Percentiles rank a stretch among this genome's conserved stretches.
These are phyloP conservation scores for Ormyrus pomaceus DNA, from an alignment of 2,888 invertebrate species.

Conservation along the genomic window DNA sequence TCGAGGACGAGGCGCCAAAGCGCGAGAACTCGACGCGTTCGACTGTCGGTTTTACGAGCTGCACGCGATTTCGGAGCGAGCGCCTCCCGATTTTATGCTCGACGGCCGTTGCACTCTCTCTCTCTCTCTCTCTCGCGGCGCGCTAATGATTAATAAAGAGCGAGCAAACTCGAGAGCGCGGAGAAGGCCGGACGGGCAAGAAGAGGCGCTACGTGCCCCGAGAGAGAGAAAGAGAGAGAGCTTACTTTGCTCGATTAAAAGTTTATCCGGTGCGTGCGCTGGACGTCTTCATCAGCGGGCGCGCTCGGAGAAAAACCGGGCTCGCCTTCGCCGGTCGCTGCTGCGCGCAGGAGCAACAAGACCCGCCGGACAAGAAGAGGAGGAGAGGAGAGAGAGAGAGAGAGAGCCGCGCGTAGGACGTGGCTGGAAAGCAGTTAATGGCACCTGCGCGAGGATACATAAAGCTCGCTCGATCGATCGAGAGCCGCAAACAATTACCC, in stretches of 20 bases:
- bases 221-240: background rate
- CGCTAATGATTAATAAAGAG: background rate
- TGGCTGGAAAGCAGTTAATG: conserved; percentile 67
- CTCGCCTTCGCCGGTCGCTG: background rate
- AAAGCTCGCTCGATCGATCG: background rate
- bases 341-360: background rate
- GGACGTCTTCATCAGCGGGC: conserved; percentile 65
- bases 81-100: background rate
- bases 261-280: background rate
- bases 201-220: conserved; percentile 9
- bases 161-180: conserved; percentile 60
- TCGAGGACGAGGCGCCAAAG: no score
- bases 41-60: background rate
- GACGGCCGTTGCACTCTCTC: no score
- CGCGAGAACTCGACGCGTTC: background rate
- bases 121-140: no score
- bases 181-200: background rate
- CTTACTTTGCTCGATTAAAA: conserved; percentile 6
- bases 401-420: conserved; percentile 41
- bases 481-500: conserved; percentile 7
- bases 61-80: conserved; percentile 54
- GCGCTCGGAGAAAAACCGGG: conserved; percentile 57
- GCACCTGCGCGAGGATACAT: conserved; percentile 60
- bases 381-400: background rate
- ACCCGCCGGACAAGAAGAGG: background rate